Percentiles rank a stretch among this genome's conserved stretches.
phyloP scores from a whole-genome alignment of 2,888 invertebrate genomes.

The Blomia tropicalis region DNA sequence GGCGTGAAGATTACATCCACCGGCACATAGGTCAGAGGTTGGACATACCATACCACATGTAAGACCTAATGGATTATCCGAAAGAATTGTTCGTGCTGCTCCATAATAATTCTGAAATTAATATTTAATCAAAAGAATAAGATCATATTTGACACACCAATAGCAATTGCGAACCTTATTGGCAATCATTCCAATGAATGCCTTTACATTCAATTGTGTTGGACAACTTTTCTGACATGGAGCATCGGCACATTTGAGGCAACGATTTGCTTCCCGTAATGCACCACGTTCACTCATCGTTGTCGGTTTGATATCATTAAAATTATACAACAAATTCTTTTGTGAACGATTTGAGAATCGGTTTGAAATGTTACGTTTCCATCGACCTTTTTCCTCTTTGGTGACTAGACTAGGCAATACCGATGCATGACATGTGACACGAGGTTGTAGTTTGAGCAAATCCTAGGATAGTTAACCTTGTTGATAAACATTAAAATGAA shows the following conservation, averaged over 20 bases:
- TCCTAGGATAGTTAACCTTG: conserved; percentile 49
- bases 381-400: conserved; percentile 71
- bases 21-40: conserved; percentile 93
- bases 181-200: conserved; percentile 87
- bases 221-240: conserved; percentile 98
- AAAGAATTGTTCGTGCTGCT: conserved; percentile 78
- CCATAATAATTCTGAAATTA: conserved; percentile 79
- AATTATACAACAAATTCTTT: conserved; percentile 52
- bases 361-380: conserved; percentile 83
- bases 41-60: conserved; percentile 89
- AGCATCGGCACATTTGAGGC: conserved; percentile 83
- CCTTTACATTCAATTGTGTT: conserved; percentile 88
- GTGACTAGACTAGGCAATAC: conserved; percentile 68
- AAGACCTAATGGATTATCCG: conserved; percentile 87
- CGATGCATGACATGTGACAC: conserved; percentile 54
- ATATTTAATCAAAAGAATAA: neutral
- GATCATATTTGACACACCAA: neutral
- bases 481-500: neutral
- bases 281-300: conserved; percentile 90
- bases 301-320: conserved; percentile 91
- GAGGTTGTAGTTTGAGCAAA: conserved; percentile 68
- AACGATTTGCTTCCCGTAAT: conserved; percentile 66
- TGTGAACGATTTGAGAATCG: conserved; percentile 62
- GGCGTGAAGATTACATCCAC: conserved; percentile 89
- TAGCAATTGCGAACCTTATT: conserved; percentile 57